Evolutionary conservation across 30 jellyfish, hydroid and myxozoan species (phyloP).

Genomic region (Pelagia noctiluca): DNA sequence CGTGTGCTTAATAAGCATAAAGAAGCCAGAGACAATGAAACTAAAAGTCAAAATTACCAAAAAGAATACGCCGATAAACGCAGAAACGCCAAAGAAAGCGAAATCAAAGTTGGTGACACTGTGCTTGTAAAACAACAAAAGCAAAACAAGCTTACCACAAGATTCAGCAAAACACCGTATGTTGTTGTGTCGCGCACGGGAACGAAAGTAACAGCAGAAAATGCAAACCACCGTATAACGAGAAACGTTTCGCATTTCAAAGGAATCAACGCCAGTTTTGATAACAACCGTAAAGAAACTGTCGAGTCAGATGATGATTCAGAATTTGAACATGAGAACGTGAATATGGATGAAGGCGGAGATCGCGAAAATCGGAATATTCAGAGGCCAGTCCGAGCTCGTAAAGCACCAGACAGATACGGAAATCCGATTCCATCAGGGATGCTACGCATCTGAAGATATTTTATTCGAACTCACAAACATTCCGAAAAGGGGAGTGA

Average conservation of each 20-base stretch:
- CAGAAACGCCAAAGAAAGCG: slow-evolving; percentile 24
- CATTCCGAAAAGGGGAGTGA: slow-evolving; percentile 18
- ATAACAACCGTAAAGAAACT: too few species aligned
- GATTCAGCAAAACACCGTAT: slow-evolving; percentile 26
- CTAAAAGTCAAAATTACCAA: not conserved
- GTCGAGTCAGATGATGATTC: slow-evolving; percentile 5
- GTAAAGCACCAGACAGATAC: not conserved
- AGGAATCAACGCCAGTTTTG: not conserved
- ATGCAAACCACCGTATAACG: not conserved
- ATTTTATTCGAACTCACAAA: too few species aligned
- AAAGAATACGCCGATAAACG: slow-evolving; percentile 32
- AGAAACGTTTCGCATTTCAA: slow-evolving; percentile 44
- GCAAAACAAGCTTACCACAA: not conserved
- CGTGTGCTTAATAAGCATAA: slow-evolving; percentile 16
- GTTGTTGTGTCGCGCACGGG: slow-evolving; percentile 12
- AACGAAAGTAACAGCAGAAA: slow-evolving; percentile 24
- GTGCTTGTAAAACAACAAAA: slow-evolving; percentile 9
- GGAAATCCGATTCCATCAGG: slow-evolving; percentile 18
- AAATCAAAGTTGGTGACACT: slow-evolving; percentile 13
- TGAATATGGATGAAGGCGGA: too few species aligned
- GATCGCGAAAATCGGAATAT: too few species aligned
- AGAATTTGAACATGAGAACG: not conserved
- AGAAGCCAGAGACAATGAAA: slow-evolving; percentile 31
- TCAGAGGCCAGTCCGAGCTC: slow-evolving; percentile 7
- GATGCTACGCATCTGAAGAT: too few species aligned